Percentiles rank a stretch among this genome's conserved stretches.
phyloP scores from a whole-genome alignment of 2,113 vertebrate species.

The Origma solitaria region DNA sequence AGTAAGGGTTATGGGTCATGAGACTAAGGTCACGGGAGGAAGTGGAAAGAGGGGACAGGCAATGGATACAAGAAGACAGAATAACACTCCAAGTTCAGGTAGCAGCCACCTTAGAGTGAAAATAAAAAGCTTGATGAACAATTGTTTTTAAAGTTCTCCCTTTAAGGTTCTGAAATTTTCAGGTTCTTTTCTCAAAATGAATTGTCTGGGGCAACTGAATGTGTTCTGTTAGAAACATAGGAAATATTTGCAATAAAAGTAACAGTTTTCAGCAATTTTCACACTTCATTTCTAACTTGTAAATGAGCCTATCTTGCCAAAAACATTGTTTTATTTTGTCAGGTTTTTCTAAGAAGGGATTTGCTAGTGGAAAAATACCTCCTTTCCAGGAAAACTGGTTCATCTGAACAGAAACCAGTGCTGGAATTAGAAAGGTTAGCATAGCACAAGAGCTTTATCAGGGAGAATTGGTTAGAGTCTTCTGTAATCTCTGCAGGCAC shows the following conservation, averaged over 20 bases:
- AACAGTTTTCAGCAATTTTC: neutral
- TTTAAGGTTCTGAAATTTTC: neutral
- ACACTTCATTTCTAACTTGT: neutral
- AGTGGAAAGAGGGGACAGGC: neutral
- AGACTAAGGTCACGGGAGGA: neutral
- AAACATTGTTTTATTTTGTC: neutral
- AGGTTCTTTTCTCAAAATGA: neutral
- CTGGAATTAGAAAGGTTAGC: neutral
- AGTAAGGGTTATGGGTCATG: neutral
- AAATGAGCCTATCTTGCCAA: neutral
- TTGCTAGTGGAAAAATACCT: neutral
- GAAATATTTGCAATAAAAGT: constrained; percentile 1
- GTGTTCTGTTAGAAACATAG: neutral
- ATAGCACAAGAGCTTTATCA: neutral
- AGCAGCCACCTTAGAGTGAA: neutral
- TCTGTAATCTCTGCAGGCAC: neutral
- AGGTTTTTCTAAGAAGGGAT: neutral
- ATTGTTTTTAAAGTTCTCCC: neutral
- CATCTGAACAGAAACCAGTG: neutral
- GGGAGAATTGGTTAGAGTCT: neutral
- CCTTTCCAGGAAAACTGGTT: neutral
- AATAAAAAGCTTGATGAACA: neutral
- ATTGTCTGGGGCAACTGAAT: neutral
- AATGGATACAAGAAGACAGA: neutral
- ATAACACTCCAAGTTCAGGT: neutral